phyloP scores from a whole-genome alignment of 30 jellyfish, hydroid and myxozoan species.

The Mastigias papua region DNA sequence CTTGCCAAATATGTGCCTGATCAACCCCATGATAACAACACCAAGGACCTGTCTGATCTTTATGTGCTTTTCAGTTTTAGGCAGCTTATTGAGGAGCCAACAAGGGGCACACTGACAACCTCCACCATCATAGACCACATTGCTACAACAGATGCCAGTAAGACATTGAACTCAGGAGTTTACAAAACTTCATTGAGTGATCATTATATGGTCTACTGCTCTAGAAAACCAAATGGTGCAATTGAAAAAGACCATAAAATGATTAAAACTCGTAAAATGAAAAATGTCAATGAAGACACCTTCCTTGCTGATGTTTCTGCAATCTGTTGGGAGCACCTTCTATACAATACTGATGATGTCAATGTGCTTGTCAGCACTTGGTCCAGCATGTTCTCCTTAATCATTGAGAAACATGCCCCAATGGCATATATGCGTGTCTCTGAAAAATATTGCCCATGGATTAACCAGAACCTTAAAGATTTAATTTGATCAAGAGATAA shows the following conservation, averaged over 20 bases:
- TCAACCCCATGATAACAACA: slow-evolving; percentile 10
- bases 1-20: not conserved
- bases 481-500: not conserved
- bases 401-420: slow-evolving; percentile 59
- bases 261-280: slow-evolving; percentile 59
- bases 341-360: slow-evolving; percentile 25
- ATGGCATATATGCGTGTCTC: slow-evolving; percentile 66
- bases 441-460: slow-evolving; percentile 54
- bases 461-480: slow-evolving; percentile 29
- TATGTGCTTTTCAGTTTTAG: slow-evolving; percentile 21
- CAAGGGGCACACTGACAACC: not conserved
- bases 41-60: slow-evolving; percentile 5
- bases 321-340: slow-evolving; percentile 46
- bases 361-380: slow-evolving; percentile 36
- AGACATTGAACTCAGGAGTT: slow-evolving; percentile 4
- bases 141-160: slow-evolving; percentile 14
- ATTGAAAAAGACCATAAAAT: slow-evolving; percentile 45
- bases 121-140: slow-evolving; percentile 24
- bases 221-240: slow-evolving; percentile 14
- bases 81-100: not conserved
- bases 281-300: slow-evolving; percentile 31
- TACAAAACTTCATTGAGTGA: slow-evolving; percentile 35
- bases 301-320: slow-evolving; percentile 50
- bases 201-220: slow-evolving; percentile 39
- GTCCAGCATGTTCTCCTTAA: slow-evolving; percentile 35